Conservation (phyloP, 2,888 invertebrate genomes). For the Chirona hameri region DNA sequence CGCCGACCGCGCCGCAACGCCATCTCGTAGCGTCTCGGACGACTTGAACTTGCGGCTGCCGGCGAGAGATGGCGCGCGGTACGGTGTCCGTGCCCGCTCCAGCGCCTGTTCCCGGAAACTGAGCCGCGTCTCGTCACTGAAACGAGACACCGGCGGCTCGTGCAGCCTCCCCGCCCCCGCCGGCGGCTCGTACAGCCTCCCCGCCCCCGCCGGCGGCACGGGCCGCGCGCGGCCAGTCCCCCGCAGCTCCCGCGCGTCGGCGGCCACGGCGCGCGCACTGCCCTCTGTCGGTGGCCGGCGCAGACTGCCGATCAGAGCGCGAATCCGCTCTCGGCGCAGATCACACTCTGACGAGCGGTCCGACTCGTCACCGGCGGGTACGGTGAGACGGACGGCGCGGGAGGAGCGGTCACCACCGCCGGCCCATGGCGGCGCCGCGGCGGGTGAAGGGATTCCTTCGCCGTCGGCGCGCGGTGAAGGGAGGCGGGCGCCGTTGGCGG, state of each 20-base stretch:
- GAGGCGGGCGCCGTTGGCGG: no score
- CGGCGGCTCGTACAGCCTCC: not conserved
- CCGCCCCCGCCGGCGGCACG: no score
- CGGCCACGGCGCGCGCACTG: not conserved
- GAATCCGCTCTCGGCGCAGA: not conserved
- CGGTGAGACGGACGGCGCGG: not conserved
- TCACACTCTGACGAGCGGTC: not conserved
- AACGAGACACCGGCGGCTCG: not conserved
- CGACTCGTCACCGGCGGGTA: not conserved
- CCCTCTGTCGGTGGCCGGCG: not conserved
- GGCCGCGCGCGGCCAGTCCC: not conserved
- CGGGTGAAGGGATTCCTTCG: not conserved
- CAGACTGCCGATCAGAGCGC: not conserved
- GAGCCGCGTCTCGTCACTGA: not conserved
- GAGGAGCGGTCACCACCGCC: not conserved
- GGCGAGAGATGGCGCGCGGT: not conserved
- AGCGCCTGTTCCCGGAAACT: not conserved
- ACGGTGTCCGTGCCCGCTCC: not conserved
- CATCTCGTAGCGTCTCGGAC: not conserved
- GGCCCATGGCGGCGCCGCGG: not conserved
- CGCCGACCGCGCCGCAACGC: not conserved
- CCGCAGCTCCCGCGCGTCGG: not conserved
- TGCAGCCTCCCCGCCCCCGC: no score
- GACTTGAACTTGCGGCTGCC: slow-evolving; percentile 1
- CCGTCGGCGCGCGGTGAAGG: not conserved